phyloP scores from a whole-genome alignment of 2,797 vertebrate genomes.

The Propithecus perrieri region DNA sequence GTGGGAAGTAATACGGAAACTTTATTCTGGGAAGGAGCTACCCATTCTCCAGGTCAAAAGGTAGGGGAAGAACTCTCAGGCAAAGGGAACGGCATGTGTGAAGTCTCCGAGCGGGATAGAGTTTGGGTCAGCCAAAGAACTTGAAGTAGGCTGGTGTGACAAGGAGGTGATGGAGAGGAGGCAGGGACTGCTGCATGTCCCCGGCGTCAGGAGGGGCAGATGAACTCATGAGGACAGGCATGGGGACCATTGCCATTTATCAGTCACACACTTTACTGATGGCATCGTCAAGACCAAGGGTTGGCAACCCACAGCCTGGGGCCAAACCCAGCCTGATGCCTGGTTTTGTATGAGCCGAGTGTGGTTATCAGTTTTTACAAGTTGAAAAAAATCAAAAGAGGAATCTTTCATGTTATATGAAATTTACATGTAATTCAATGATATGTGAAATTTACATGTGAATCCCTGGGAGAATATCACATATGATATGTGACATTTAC shows the following conservation, averaged over 20 bases:
- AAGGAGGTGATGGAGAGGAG: neutral
- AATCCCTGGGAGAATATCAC: neutral
- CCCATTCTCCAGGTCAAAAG: neutral
- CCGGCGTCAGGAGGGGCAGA: neutral
- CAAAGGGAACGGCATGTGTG: neutral
- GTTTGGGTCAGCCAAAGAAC: neutral
- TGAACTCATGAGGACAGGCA: neutral
- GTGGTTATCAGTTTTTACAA: neutral
- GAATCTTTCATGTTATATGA: neutral
- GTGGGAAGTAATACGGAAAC: neutral
- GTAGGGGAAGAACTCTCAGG: neutral
- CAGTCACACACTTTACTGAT: too few species aligned
- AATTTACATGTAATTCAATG: neutral
- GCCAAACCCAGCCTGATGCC: neutral
- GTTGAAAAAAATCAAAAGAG: neutral
- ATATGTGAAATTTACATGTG: neutral
- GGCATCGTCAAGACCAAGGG: neutral
- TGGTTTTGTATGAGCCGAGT: neutral
- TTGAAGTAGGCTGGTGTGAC: rapidly evolving
- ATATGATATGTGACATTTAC: neutral
- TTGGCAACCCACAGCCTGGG: neutral
- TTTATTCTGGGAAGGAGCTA: neutral
- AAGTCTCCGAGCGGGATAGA: neutral
- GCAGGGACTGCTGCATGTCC: rapidly evolving
- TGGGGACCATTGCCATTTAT: neutral